Conservation (phyloP, 2,888 invertebrate species). For the Brachycybe producta region DNA sequence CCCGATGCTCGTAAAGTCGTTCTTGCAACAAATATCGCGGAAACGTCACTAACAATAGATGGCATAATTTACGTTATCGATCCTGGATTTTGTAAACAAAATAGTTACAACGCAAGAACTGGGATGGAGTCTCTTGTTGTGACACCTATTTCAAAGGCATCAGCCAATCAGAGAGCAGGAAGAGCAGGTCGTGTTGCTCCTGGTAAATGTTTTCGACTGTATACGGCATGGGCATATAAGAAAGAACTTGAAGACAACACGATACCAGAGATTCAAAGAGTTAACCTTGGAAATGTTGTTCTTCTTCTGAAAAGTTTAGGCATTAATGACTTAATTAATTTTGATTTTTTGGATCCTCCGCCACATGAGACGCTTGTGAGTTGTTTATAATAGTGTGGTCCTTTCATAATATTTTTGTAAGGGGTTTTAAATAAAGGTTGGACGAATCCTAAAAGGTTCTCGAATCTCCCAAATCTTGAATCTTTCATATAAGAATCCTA, state of each 20-base stretch:
- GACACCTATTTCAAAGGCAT: slow-evolving; percentile 91
- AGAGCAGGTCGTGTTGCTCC: slow-evolving; percentile 90
- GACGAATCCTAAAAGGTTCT: no score
- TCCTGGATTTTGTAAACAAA: slow-evolving; percentile 98
- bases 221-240: slow-evolving; percentile 97
- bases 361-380: slow-evolving; percentile 72
- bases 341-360: slow-evolving; percentile 97
- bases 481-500: no score
- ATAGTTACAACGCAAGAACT: slow-evolving; percentile 90
- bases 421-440: background rate
- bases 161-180: slow-evolving; percentile 94
- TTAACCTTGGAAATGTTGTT: slow-evolving; percentile 95
- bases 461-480: no score
- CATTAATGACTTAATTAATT: slow-evolving; percentile 93
- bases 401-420: background rate
- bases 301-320: slow-evolving; percentile 91
- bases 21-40: slow-evolving; percentile 96
- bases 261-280: slow-evolving; percentile 94
- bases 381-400: background rate
- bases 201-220: slow-evolving; percentile 94
- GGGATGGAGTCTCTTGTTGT: slow-evolving; percentile 98
- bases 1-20: slow-evolving; percentile 92
- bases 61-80: slow-evolving; percentile 98
- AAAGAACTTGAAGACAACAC: slow-evolving; percentile 97
- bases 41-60: slow-evolving; percentile 97